These are phyloP conservation scores for Ctena decussata DNA, from an alignment of 2,888 invertebrate species.

Conservation along the genomic window DNA sequence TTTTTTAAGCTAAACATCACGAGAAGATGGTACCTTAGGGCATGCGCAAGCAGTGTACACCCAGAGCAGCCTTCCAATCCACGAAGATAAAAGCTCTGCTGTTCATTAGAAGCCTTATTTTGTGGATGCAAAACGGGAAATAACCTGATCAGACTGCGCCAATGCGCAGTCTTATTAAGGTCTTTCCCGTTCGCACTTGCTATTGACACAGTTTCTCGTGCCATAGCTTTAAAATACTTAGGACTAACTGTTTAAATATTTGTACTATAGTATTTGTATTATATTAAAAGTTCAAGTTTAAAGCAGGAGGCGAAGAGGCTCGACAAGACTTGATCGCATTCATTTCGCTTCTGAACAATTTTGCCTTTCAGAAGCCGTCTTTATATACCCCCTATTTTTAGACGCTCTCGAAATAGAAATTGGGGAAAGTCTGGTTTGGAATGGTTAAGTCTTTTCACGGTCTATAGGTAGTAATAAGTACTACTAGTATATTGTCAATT, in stretches of 20 bases:
- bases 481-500: not conserved
- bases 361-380: not conserved
- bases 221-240: too few species aligned
- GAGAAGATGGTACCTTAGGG: too few species aligned
- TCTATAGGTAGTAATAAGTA: not conserved
- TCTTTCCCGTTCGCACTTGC: too few species aligned
- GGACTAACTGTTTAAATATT: not conserved
- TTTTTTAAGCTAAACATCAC: too few species aligned
- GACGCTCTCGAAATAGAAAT: not conserved
- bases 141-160: too few species aligned
- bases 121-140: too few species aligned
- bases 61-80: too few species aligned
- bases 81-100: too few species aligned
- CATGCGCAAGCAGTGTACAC: too few species aligned
- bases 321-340: not conserved
- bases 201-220: too few species aligned
- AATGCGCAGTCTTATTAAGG: too few species aligned
- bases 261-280: not conserved
- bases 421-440: not conserved
- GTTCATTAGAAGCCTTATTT: too few species aligned
- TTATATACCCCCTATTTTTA: conserved; percentile 12
- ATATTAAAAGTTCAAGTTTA: not conserved
- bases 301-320: not conserved
- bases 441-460: not conserved
- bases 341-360: not conserved